Evolutionary conservation across 2,113 vertebrate genomes (phyloP).

Genomic region (Herpetotheres cachinnans): DNA sequence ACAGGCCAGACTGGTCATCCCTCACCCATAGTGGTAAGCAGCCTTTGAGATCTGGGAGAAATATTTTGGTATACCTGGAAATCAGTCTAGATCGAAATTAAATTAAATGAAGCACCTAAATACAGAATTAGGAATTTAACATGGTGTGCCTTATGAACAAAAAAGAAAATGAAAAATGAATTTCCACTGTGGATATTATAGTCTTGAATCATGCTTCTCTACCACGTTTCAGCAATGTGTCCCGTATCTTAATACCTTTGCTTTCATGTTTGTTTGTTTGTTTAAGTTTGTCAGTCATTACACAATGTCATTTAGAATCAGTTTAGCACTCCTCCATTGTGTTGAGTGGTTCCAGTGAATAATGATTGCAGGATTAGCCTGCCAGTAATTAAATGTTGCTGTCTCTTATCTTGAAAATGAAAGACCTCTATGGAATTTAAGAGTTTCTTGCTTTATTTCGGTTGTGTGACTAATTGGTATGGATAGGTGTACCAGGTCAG

Average conservation of each 20-base stretch:
- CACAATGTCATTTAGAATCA: background rate
- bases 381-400: conserved; percentile 17
- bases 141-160: background rate
- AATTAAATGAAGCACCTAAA: background rate
- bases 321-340: background rate
- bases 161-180: background rate
- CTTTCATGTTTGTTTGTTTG: conserved; percentile 2
- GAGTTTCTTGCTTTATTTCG: background rate
- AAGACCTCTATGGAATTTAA: background rate
- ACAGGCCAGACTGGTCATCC: background rate
- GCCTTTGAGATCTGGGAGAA: background rate
- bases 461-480: background rate
- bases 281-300: background rate
- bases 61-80: background rate
- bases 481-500: background rate
- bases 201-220: background rate
- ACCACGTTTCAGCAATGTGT: background rate
- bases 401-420: conserved; percentile 1
- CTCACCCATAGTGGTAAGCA: background rate
- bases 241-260: background rate
- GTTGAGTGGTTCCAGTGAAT: background rate
- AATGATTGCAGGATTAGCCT: background rate
- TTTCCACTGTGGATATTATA: background rate
- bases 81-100: background rate
- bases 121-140: background rate